A percentile compares a stretch with the other conserved stretches of the same genome.
These are phyloP conservation scores for Phrixothrix hirtus DNA, from an alignment of 2,888 invertebrate genomes.

Conservation along the genomic window DNA sequence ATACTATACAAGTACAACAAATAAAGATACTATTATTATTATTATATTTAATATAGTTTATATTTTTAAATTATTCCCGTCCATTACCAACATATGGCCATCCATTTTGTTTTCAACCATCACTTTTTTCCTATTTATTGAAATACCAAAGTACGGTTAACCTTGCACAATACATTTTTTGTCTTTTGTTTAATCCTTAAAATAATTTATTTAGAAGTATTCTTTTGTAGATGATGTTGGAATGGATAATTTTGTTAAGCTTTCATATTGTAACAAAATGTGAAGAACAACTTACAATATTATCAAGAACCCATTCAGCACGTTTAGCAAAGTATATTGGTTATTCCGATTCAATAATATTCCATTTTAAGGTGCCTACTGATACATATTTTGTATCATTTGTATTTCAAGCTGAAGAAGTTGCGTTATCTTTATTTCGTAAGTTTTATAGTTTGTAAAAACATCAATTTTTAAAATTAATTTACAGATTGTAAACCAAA, in stretches of 20 bases:
- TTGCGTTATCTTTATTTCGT: slow-evolving; percentile 48
- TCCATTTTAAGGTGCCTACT: slow-evolving; percentile 50
- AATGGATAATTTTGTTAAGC: slow-evolving; percentile 5
- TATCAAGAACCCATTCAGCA: slow-evolving; percentile 42
- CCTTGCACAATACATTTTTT: too few relatives aligned
- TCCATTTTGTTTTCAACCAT: too few relatives aligned
- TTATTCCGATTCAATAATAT: slow-evolving; percentile 48
- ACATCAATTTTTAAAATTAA: slow-evolving; percentile 2
- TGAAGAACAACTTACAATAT: slow-evolving; percentile 16
- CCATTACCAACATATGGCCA: too few relatives aligned
- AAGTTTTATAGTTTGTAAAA: slow-evolving; percentile 28
- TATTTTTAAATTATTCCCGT: too few relatives aligned
- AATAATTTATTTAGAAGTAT: background rate
- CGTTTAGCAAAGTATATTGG: slow-evolving; percentile 46
- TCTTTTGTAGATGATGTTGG: slow-evolving; percentile 7
- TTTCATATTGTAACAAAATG: slow-evolving; percentile 3
- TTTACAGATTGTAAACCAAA: slow-evolving; percentile 47
- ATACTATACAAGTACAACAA: too few relatives aligned
- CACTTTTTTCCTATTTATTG: too few relatives aligned
- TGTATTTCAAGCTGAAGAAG: slow-evolving; percentile 49
- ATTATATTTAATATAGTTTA: too few relatives aligned
- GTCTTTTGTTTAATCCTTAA: too few relatives aligned
- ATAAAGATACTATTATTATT: too few relatives aligned
- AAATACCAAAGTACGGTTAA: too few relatives aligned
- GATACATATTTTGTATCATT: slow-evolving; percentile 49